Evolutionary conservation across 2,113 vertebrate genomes (phyloP).

Genomic region (Butorides virescens): DNA sequence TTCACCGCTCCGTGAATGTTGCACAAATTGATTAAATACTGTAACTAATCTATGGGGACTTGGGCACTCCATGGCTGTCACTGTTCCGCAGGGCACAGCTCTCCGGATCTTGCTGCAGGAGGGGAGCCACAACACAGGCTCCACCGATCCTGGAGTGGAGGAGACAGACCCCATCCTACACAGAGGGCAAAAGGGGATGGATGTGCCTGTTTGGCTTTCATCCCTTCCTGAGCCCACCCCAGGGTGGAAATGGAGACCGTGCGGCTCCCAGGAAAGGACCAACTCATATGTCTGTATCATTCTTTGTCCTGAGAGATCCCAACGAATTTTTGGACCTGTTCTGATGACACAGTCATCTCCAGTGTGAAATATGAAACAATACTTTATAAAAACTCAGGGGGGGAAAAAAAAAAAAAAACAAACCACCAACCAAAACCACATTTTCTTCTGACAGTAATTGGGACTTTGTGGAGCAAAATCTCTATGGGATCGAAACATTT

Average conservation of each 20-base stretch:
- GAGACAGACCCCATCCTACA: accelerated
- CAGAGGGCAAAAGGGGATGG: accelerated
- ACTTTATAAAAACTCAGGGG: not conserved
- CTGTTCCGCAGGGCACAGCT: not conserved
- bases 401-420: not conserved
- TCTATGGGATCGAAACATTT: not conserved
- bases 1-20: not conserved
- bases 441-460: not conserved
- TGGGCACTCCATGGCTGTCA: not conserved
- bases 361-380: accelerated
- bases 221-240: not conserved
- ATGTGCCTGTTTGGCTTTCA: not conserved
- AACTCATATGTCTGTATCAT: accelerated
- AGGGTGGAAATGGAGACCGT: not conserved
- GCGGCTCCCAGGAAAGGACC: not conserved
- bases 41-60: not conserved
- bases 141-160: too few relatives aligned
- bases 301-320: not conserved
- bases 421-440: accelerated
- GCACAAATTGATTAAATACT: not conserved
- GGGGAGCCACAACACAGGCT: not conserved
- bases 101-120: not conserved
- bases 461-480: not conserved
- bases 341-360: not conserved
- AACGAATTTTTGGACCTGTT: not conserved